phyloP scores from a whole-genome alignment of 2,888 invertebrate genomes.

The Drosophila mimetica region DNA sequence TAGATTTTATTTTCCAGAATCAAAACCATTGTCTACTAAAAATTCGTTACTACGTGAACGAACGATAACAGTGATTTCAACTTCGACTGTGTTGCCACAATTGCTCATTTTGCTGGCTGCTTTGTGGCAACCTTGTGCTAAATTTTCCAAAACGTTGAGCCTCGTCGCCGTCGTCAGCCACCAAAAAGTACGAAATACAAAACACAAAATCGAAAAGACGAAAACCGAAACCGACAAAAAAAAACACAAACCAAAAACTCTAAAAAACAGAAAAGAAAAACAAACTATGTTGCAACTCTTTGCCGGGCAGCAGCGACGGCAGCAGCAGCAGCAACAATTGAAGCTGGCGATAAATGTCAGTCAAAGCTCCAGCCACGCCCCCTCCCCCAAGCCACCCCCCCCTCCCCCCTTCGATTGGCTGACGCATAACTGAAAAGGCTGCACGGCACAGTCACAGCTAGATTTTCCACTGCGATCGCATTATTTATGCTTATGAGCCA shows the following conservation, averaged over 20 bases:
- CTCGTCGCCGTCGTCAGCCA: slow-evolving; percentile 46
- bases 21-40: too few species aligned
- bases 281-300: slow-evolving; percentile 51
- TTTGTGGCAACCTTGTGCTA: slow-evolving; percentile 76
- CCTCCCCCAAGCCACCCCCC: slow-evolving; percentile 13
- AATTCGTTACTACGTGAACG: too few species aligned
- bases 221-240: slow-evolving; percentile 22
- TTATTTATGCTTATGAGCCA: slow-evolving; percentile 79
- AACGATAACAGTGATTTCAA: slow-evolving; percentile 1
- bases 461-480: slow-evolving; percentile 75
- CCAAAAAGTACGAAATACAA: slow-evolving; percentile 32
- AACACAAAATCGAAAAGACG: slow-evolving; percentile 28
- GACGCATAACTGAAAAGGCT: slow-evolving; percentile 49
- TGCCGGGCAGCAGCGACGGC: slow-evolving; percentile 19
- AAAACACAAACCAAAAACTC: slow-evolving; percentile 26
- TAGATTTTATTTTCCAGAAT: too few species aligned
- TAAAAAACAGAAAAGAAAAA: slow-evolving; percentile 35
- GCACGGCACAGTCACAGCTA: slow-evolving; percentile 63
- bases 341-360: slow-evolving; percentile 78
- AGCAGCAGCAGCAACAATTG: slow-evolving; percentile 45
- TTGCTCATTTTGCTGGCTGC: slow-evolving; percentile 76
- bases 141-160: slow-evolving; percentile 80
- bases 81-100: slow-evolving; percentile 71
- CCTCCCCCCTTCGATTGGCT: slow-evolving; percentile 24
- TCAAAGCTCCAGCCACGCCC: slow-evolving; percentile 65